These are phyloP conservation scores for Macaria notata DNA, from an alignment of 2,888 invertebrate genomes.

Conservation along the genomic window DNA sequence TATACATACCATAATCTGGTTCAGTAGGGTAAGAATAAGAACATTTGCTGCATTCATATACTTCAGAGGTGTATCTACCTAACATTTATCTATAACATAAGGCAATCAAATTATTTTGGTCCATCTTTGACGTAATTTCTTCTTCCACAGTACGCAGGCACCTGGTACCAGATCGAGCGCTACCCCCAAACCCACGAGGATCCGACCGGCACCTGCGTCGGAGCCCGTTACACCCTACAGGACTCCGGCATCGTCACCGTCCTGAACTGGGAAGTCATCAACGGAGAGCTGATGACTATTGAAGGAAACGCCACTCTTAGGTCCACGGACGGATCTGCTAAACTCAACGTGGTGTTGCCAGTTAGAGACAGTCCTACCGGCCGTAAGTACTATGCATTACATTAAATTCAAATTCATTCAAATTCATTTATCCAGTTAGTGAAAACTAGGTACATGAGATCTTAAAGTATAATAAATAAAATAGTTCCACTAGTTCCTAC, in stretches of 20 bases:
- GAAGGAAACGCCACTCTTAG: conserved; percentile 53
- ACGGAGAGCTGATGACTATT: conserved; percentile 47
- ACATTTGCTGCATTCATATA: too few species aligned
- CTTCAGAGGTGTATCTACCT: too few species aligned
- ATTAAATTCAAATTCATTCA: too few species aligned
- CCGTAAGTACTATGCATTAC: conserved; percentile 38
- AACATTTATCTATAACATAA: too few species aligned
- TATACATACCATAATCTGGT: too few species aligned
- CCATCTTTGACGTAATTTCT: too few species aligned
- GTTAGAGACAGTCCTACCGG: conserved; percentile 39
- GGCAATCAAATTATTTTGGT: too few species aligned
- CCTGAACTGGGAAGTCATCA: conserved; percentile 62
- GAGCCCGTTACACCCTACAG: conserved; percentile 51
- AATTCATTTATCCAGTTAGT: too few species aligned
- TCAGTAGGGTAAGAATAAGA: too few species aligned
- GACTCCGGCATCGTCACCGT: conserved; percentile 49
- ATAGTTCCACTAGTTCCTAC: too few species aligned
- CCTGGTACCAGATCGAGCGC: conserved; percentile 66
- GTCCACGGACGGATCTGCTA: conserved; percentile 52
- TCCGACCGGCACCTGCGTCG: conserved; percentile 50
- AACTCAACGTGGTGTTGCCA: conserved; percentile 50
- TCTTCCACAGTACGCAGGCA: conserved; percentile 58
- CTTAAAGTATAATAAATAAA: too few species aligned
- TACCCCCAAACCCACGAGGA: conserved; percentile 54
- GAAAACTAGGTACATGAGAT: too few species aligned